Percentiles rank a stretch among this genome's conserved stretches.
Conservation (phyloP, 1,140 invertebrate species). For the Drosophila ogumai region DNA sequence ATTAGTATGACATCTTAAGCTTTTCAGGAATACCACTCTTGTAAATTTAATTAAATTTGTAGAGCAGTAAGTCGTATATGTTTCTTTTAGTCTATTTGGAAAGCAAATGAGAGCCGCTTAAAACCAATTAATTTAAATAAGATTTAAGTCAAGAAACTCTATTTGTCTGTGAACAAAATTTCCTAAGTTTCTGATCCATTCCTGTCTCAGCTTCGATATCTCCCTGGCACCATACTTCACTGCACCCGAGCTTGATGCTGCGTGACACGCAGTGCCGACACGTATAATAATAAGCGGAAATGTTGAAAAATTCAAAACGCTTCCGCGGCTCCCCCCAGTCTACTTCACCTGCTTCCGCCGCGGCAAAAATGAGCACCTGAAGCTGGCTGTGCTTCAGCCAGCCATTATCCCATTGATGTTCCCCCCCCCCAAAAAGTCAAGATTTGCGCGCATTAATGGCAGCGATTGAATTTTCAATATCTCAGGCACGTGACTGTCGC, state of each 20-base stretch:
- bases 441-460: slow-evolving; percentile 79
- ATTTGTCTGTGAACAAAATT: slow-evolving; percentile 36
- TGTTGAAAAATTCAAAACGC: slow-evolving; percentile 83
- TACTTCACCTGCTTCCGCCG: slow-evolving; percentile 4
- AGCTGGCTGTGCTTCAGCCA: slow-evolving; percentile 38
- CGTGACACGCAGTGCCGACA: slow-evolving; percentile 77
- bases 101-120: neutral
- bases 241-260: slow-evolving; percentile 46
- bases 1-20: neutral
- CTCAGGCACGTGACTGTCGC: slow-evolving; percentile 72
- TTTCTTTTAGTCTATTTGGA: neutral
- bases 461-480: slow-evolving; percentile 82
- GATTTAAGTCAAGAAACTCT: slow-evolving; percentile 33
- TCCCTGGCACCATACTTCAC: slow-evolving; percentile 1
- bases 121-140: neutral
- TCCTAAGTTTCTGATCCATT: neutral
- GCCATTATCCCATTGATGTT: slow-evolving; percentile 78
- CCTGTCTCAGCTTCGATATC: slow-evolving; percentile 1
- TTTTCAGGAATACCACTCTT: no score
- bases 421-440: slow-evolving; percentile 66
- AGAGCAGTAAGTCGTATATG: no score
- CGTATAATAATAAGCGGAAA: slow-evolving; percentile 83
- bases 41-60: neutral
- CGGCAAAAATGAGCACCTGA: slow-evolving; percentile 35
- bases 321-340: slow-evolving; percentile 29